Evolutionary conservation across 2,797 vertebrate genomes (phyloP), one percentile per base, ranked within the genome.

Genomic region (Avahi laniger): DNA sequence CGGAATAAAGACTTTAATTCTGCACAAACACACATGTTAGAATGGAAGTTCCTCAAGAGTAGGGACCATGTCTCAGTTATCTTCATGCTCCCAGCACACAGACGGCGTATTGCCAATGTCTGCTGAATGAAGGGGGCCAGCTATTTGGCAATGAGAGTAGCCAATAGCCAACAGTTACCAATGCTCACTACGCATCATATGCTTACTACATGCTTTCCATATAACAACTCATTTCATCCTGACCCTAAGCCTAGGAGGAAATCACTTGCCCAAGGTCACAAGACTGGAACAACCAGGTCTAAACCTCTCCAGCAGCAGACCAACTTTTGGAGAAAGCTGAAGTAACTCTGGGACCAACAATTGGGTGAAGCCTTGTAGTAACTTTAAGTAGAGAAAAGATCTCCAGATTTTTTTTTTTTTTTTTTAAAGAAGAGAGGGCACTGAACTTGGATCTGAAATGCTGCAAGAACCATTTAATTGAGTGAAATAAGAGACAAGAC

Each of bases 261-360:
- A n/a, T 18, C 43, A 48, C 20, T 67, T 46, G 15, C 17, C 30
- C 26, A 17, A 6, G 41, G 26, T 20, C 26, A 48, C 30, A 48
- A 87, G 65, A 30, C n/a, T n/a, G 52, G 41, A 4, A 69, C 52
- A 38, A 41, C 14, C 35, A 80, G 28, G 10, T 59, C 24, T 73
- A 83, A 38, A 26, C 6, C 11, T 43, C 48, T 70, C 5, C 24
- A 50, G 7, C 35, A 67, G 78, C 30, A 85, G 48, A 67, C 43
- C 7, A 28, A 18, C n/a, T n/a, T 52, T 2, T n/a, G 38, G 48
- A 72, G 54, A 72, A 35, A 14, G 30, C 0, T 69, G 48, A 70
- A 63, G 35, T 7, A 59, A 69, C 48, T 89, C 20, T 80, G 46
- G 46, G 15, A 63, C 20, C 63, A 91, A 43, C 41, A 14, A 48